These are phyloP conservation scores for Rattus rattus DNA, from an alignment of 2,113 vertebrate species.

Conservation along the genomic window DNA sequence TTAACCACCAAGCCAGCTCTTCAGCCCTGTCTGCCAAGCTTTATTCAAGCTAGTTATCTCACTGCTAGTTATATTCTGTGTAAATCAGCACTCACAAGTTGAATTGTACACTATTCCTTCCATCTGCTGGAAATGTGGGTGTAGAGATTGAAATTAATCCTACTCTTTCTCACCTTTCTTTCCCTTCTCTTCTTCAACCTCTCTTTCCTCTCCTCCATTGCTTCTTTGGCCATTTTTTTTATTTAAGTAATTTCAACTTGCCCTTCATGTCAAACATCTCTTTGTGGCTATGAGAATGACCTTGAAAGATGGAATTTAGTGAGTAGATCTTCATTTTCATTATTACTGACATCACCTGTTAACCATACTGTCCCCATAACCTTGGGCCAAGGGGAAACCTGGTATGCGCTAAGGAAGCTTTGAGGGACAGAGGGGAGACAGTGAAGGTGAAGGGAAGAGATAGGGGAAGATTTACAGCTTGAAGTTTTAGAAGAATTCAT, in stretches of 20 bases:
- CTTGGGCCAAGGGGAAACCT: background rate
- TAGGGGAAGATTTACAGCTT: background rate
- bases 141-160: background rate
- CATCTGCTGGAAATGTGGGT: background rate
- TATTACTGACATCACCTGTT: background rate
- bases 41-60: background rate
- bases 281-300: background rate
- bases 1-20: background rate
- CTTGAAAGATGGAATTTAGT: background rate
- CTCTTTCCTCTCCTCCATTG: background rate
- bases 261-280: background rate
- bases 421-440: background rate
- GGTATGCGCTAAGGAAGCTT: background rate
- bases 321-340: background rate
- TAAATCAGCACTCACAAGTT: background rate
- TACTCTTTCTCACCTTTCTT: background rate
- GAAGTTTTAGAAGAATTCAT: background rate
- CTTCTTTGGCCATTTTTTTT: background rate
- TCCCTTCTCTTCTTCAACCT: background rate
- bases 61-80: background rate
- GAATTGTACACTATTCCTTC: background rate
- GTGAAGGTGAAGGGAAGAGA: background rate
- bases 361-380: too few species aligned
- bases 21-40: background rate
- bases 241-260: background rate